phyloP scores from a whole-genome alignment of 2,113 vertebrate genomes.

The Lasiurus borealis region DNA sequence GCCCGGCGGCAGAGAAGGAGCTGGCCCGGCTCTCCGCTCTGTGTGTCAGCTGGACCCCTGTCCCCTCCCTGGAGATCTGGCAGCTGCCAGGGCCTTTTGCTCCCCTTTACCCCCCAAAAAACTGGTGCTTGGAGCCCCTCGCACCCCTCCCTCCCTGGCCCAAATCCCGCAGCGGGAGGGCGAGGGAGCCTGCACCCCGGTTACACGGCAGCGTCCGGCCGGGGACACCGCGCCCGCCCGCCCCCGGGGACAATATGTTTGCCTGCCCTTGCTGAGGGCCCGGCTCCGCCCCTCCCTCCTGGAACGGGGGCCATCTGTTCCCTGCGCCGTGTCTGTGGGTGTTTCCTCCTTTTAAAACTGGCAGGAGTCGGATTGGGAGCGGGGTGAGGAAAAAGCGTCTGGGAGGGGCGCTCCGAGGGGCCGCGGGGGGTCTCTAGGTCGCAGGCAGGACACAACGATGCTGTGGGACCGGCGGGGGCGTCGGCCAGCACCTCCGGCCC shows the following conservation, averaged over 20 bases:
- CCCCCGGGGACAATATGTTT: conserved; percentile 82
- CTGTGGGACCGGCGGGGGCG: neutral
- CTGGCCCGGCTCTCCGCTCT: too few relatives aligned
- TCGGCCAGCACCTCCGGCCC: neutral
- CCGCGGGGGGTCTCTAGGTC: conserved; percentile 73
- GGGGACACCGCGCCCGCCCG: neutral
- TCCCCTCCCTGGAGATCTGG: neutral
- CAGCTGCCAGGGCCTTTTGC: neutral
- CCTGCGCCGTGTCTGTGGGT: conserved; percentile 85
- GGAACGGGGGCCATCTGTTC: conserved; percentile 89
- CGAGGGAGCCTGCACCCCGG: neutral
- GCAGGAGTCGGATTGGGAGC: conserved; percentile 86
- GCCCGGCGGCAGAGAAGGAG: too few relatives aligned
- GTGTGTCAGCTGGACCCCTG: neutral
- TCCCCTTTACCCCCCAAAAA: neutral
- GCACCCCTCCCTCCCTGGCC: neutral
- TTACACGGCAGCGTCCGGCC: neutral
- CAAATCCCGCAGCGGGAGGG: accelerated
- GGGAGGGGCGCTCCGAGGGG: conserved; percentile 81
- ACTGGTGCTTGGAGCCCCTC: accelerated
- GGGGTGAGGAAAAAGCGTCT: conserved; percentile 84
- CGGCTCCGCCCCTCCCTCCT: conserved; percentile 85
- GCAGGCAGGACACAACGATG: neutral
- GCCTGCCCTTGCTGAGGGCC: conserved; percentile 83
- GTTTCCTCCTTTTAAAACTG: conserved; percentile 87